phyloP scores from a whole-genome alignment of 2,113 vertebrate genomes.

The human region DNA sequence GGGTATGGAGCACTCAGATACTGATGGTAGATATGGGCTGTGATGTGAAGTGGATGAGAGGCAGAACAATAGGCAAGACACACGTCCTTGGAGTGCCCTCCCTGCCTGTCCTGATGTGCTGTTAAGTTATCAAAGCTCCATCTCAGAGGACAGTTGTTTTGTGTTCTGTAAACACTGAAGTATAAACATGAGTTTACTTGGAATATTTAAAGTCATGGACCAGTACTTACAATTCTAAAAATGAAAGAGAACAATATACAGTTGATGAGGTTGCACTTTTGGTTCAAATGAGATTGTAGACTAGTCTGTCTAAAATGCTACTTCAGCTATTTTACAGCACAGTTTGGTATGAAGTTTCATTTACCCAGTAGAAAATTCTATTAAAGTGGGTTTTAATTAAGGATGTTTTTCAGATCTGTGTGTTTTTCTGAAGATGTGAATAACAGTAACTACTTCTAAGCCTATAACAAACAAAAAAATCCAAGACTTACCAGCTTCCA shows the following conservation, averaged over 20 bases:
- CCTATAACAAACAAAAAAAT: background rate
- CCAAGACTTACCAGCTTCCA: background rate
- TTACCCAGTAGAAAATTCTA: background rate
- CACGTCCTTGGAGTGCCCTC: rapidly evolving
- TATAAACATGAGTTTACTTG: background rate
- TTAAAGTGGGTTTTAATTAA: slow-evolving; percentile 40
- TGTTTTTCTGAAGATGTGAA: slow-evolving; percentile 22
- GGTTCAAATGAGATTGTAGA: background rate
- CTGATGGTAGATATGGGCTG: rapidly evolving
- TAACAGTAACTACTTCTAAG: background rate
- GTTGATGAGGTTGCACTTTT: background rate
- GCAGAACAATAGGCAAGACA: rapidly evolving
- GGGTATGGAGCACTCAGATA: background rate
- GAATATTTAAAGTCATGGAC: background rate
- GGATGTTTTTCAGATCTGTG: background rate
- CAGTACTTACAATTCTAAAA: background rate
- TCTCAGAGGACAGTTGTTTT: background rate
- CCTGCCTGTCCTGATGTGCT: background rate
- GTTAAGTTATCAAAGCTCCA: background rate
- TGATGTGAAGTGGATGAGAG: rapidly evolving
- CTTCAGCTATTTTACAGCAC: background rate
- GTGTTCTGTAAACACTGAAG: background rate
- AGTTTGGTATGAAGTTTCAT: background rate
- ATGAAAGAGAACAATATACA: background rate
- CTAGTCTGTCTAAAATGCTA: slow-evolving; percentile 30